Evolutionary conservation across 2,888 invertebrate species (phyloP).

Genomic region (Acanthosepion pharaonis): DNA sequence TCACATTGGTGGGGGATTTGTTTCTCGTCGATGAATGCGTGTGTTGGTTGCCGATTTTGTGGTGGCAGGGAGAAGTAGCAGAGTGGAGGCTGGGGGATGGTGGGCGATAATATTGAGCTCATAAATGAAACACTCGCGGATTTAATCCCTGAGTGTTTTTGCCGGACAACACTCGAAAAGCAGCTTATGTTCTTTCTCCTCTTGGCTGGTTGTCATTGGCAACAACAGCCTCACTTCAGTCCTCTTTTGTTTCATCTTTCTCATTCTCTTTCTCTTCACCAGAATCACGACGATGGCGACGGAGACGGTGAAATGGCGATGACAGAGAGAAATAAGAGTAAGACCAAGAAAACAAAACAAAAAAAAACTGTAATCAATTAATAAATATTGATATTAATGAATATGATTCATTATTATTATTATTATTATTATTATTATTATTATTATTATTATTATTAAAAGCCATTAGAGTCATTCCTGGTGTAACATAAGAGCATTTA

Average conservation of each 20-base stretch:
- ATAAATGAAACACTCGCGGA: background rate
- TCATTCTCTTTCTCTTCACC: background rate
- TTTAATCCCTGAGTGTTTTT: conserved; percentile 33
- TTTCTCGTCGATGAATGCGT: background rate
- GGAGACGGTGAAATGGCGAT: background rate
- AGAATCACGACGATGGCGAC: background rate
- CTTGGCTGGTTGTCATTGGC: background rate
- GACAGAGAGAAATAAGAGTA: background rate
- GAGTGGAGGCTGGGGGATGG: background rate
- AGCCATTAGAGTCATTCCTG: too few species aligned
- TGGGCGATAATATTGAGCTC: background rate
- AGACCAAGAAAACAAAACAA: background rate
- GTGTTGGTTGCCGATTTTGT: background rate
- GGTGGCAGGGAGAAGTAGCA: background rate
- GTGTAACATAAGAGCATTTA: too few species aligned
- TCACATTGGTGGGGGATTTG: too few species aligned
- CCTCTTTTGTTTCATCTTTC: background rate
- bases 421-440: too few species aligned
- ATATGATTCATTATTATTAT: too few species aligned
- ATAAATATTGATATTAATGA: too few species aligned
- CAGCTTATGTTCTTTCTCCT: conserved; percentile 33
- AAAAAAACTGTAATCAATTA: too few species aligned
- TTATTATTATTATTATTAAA: too few species aligned
- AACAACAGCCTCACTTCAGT: background rate
- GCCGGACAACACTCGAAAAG: conserved; percentile 4